Percentiles rank a stretch among this genome's conserved stretches.
Evolutionary conservation across 2,888 invertebrate genomes (phyloP).

Genomic region (Polylopha cassiicola): DNA sequence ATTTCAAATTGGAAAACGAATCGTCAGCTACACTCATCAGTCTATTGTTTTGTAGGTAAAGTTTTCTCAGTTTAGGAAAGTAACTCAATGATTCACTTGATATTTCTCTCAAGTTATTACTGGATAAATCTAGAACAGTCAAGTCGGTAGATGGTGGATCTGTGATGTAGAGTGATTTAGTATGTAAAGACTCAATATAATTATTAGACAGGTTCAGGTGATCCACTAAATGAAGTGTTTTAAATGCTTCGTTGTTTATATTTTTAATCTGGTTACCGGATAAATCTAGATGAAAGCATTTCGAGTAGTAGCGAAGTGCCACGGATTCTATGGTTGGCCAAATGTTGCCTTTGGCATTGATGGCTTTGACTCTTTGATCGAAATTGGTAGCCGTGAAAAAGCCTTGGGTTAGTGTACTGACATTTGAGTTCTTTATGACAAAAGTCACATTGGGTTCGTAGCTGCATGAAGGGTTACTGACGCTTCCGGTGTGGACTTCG

Average conservation of each 20-base stretch:
- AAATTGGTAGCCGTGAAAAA: conserved; percentile 63
- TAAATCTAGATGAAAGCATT: conserved; percentile 39
- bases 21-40: conserved; percentile 40
- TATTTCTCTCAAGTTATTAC: conserved; percentile 41
- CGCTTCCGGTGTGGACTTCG: conserved; percentile 34
- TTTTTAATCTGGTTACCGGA: conserved; percentile 41
- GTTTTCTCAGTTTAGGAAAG: conserved; percentile 34
- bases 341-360: conserved; percentile 35
- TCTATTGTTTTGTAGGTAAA: conserved; percentile 49
- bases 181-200: conserved; percentile 36
- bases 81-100: conserved; percentile 34
- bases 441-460: conserved; percentile 43
- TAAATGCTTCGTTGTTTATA: conserved; percentile 46
- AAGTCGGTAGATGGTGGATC: conserved; percentile 31
- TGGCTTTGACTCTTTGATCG: conserved; percentile 46
- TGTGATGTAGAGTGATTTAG: conserved; percentile 36
- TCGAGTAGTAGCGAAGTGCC: conserved; percentile 49
- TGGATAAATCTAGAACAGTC: conserved; percentile 45
- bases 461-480: conserved; percentile 37
- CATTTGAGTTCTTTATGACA: conserved; percentile 35
- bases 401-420: conserved; percentile 33
- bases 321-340: conserved; percentile 42
- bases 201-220: conserved; percentile 53
- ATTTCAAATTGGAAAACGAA: conserved; percentile 39
- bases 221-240: conserved; percentile 32